Conservation (phyloP, 2,113 vertebrate species). For the Anas platyrhynchos region DNA sequence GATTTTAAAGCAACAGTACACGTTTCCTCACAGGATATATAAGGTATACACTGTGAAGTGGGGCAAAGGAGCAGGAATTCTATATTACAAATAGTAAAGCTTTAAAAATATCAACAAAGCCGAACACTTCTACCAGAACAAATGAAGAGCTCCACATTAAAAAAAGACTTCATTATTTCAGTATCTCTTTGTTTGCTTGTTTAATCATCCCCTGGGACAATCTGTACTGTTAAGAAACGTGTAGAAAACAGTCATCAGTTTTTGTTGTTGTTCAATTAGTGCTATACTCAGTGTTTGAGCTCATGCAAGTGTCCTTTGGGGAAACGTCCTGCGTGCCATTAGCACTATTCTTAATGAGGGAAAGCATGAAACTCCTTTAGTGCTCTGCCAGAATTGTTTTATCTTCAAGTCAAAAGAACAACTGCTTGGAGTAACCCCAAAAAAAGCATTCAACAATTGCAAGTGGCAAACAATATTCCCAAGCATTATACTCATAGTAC, state of each 20-base stretch:
- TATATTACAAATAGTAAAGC: slow-evolving; percentile 66
- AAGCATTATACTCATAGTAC: slow-evolving; percentile 58
- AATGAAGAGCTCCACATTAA: slow-evolving; percentile 44
- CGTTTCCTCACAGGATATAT: slow-evolving; percentile 61
- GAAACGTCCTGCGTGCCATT: slow-evolving; percentile 77
- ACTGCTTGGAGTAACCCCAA: slow-evolving; percentile 78
- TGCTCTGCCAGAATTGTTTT: slow-evolving; percentile 80
- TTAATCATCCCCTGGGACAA: slow-evolving; percentile 71
- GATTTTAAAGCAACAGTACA: slow-evolving; percentile 54
- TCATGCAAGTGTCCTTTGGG: slow-evolving; percentile 73
- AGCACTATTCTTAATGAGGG: slow-evolving; percentile 79
- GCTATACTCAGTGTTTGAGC: slow-evolving; percentile 66
- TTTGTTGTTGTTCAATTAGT: slow-evolving; percentile 75
- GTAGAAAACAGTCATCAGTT: slow-evolving; percentile 74
- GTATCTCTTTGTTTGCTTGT: slow-evolving; percentile 73
- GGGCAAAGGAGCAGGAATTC: slow-evolving; percentile 61
- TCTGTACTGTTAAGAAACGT: slow-evolving; percentile 74
- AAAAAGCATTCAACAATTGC: slow-evolving; percentile 76
- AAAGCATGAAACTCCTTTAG: slow-evolving; percentile 78
- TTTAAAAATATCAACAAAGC: slow-evolving; percentile 70
- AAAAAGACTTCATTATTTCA: slow-evolving; percentile 75
- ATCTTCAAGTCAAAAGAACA: slow-evolving; percentile 80
- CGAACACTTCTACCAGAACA: slow-evolving; percentile 56
- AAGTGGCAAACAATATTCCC: slow-evolving; percentile 75
- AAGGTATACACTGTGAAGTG: slow-evolving; percentile 50